A percentile compares a stretch with the other conserved stretches of the same genome.
These are phyloP conservation scores for Hoplodrina blanda DNA, from an alignment of 2,888 invertebrate genomes.

Conservation along the genomic window DNA sequence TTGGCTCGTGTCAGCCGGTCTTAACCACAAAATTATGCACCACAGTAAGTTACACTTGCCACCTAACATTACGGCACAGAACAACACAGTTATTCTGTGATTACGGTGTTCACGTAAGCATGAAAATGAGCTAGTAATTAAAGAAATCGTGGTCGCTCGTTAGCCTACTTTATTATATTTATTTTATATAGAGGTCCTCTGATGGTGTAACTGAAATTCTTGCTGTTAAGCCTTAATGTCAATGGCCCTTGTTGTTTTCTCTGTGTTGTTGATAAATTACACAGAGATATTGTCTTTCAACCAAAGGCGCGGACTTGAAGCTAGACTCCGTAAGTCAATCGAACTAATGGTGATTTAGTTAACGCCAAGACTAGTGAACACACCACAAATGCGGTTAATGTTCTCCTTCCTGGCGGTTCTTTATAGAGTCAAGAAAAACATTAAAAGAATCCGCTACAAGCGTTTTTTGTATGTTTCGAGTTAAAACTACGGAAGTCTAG, in stretches of 20 bases:
- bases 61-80: slow-evolving; percentile 58
- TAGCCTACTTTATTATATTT: slow-evolving; percentile 39
- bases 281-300: neutral
- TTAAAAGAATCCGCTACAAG: slow-evolving; percentile 27
- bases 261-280: neutral
- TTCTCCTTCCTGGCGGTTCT: slow-evolving; percentile 31
- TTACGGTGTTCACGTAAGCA: slow-evolving; percentile 56
- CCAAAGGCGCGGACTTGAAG: neutral
- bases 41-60: slow-evolving; percentile 58
- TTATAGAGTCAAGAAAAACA: slow-evolving; percentile 19
- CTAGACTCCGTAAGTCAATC: slow-evolving; percentile 6
- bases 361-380: slow-evolving; percentile 16
- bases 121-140: slow-evolving; percentile 55
- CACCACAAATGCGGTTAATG: slow-evolving; percentile 38
- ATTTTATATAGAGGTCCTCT: slow-evolving; percentile 39
- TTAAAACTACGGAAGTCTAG: slow-evolving; percentile 53
- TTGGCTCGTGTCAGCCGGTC: slow-evolving; percentile 16
- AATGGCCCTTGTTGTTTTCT: slow-evolving; percentile 5
- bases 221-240: slow-evolving; percentile 12
- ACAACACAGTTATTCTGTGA: too few relatives aligned
- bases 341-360: slow-evolving; percentile 12
- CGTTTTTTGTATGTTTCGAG: slow-evolving; percentile 38
- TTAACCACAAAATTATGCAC: slow-evolving; percentile 65
- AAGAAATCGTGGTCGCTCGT: slow-evolving; percentile 52
- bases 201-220: slow-evolving; percentile 21